Evolutionary conservation across 2,888 invertebrate genomes (phyloP).

Genomic region (Osedax frankpressi): DNA sequence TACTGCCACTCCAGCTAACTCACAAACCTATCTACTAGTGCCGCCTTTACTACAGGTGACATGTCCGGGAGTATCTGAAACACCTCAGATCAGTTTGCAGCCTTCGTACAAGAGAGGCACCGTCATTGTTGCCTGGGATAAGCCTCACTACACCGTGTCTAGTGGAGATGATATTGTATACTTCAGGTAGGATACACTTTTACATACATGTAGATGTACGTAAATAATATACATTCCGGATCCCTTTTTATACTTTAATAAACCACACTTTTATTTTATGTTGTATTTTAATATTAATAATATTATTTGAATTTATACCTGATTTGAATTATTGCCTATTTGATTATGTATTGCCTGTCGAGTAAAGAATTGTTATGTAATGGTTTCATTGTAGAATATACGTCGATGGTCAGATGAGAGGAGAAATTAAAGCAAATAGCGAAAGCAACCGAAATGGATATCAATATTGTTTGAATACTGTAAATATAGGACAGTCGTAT

Average conservation of each 20-base stretch:
- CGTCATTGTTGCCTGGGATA: conserved; percentile 43
- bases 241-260: too few species aligned
- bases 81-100: conserved; percentile 37
- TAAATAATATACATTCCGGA: too few species aligned
- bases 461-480: conserved; percentile 41
- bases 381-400: too few species aligned
- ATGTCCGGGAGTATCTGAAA: conserved; percentile 38
- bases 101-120: conserved; percentile 41
- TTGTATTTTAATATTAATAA: too few species aligned
- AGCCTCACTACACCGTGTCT: conserved; percentile 32
- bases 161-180: conserved; percentile 37
- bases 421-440: conserved; percentile 39
- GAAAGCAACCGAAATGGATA: conserved; percentile 40
- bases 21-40: too few species aligned
- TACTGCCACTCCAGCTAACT: too few species aligned
- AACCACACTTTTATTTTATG: too few species aligned
- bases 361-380: too few species aligned
- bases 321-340: too few species aligned
- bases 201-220: neutral
- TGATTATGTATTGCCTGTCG: too few species aligned
- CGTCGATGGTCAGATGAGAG: conserved; percentile 40
- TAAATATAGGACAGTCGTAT: conserved; percentile 38
- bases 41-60: conserved; percentile 19
- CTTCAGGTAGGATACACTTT: conserved; percentile 33
- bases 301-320: too few species aligned